These are phyloP conservation scores for Resseliella maxima DNA, from an alignment of 2,888 invertebrate species.

Conservation along the genomic window DNA sequence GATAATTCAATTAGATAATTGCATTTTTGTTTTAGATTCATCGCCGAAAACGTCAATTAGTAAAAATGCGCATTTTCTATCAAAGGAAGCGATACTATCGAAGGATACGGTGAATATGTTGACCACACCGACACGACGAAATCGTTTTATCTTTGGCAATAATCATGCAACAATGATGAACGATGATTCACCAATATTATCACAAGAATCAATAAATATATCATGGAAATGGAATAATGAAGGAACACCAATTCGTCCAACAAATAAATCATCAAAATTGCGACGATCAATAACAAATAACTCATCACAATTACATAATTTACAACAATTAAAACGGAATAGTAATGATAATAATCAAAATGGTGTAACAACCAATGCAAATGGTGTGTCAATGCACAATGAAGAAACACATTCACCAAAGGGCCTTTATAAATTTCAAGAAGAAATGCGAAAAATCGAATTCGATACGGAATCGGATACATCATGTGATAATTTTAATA, in stretches of 20 bases:
- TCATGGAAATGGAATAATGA: conserved; percentile 1
- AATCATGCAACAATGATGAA: background rate
- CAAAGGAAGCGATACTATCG: background rate
- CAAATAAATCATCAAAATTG: conserved; percentile 34
- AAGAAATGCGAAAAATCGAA: conserved; percentile 47
- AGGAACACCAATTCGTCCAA: conserved; percentile 42
- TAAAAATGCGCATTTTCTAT: conserved; percentile 5
- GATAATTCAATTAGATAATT: no score
- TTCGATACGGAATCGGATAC: conserved; percentile 17
- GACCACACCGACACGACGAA: background rate
- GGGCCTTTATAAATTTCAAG: conserved; percentile 45
- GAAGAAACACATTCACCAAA: conserved; percentile 35
- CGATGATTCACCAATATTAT: conserved; percentile 28
- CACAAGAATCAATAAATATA: conserved; percentile 11
- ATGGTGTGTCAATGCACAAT: background rate
- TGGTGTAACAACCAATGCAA: background rate
- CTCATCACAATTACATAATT: background rate
- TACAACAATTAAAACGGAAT: background rate
- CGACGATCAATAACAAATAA: background rate
- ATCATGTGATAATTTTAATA: conserved; percentile 42
- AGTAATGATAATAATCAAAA: background rate
- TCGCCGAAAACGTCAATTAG: conserved; percentile 1
- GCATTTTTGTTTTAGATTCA: conserved; percentile 33
- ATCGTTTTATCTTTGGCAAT: background rate
- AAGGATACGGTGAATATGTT: conserved; percentile 50